These are phyloP conservation scores for Gracilinanus agilis DNA, from an alignment of 2,113 vertebrate genomes.

Conservation along the genomic window DNA sequence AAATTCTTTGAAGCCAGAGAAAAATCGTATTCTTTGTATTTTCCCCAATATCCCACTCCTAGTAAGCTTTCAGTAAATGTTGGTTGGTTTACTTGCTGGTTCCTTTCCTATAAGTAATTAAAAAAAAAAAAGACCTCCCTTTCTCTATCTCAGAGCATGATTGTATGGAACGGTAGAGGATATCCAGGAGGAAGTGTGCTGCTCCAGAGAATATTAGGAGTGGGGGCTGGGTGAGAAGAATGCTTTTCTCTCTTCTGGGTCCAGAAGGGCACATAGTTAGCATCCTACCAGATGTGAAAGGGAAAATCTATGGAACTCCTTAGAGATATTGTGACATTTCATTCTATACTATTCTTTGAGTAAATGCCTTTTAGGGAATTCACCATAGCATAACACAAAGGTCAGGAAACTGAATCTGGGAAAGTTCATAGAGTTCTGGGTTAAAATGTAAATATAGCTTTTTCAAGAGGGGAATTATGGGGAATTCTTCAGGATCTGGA, in stretches of 20 bases:
- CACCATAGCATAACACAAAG: background rate
- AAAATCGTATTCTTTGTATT: background rate
- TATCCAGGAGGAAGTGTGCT: background rate
- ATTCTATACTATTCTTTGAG: background rate
- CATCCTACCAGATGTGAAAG: background rate
- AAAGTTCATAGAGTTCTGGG: constrained; percentile 30
- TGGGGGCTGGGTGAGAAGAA: background rate
- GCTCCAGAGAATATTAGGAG: constrained; percentile 2
- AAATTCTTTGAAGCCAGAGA: background rate
- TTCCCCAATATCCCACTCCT: background rate
- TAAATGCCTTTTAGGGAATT: background rate
- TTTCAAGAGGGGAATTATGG: background rate
- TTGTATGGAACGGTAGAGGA: background rate
- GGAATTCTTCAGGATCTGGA: background rate
- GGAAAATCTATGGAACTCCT: background rate
- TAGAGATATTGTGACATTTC: constrained; percentile 27
- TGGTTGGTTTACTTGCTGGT: background rate
- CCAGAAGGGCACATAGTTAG: constrained; percentile 9
- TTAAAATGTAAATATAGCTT: constrained; percentile 2
- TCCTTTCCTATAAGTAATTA: background rate
- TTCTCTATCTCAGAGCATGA: background rate
- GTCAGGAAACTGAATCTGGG: background rate
- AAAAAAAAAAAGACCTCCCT: background rate
- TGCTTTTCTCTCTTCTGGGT: background rate
- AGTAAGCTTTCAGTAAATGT: background rate